These are phyloP conservation scores for Carduelis carduelis DNA, from an alignment of 2,797 vertebrate genomes.

Conservation along the genomic window DNA sequence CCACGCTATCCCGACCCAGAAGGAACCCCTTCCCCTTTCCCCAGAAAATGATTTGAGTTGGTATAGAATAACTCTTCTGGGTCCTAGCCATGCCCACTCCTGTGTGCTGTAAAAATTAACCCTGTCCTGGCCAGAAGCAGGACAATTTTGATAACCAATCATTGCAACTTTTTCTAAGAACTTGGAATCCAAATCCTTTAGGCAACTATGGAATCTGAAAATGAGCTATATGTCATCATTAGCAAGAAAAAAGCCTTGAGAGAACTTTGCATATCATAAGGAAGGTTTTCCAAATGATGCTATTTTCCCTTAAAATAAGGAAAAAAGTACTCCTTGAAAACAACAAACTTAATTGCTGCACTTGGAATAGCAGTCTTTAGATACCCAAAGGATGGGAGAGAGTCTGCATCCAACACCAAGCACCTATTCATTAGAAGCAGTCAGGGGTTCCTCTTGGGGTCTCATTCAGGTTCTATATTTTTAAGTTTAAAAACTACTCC, in stretches of 20 bases:
- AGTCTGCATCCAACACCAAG: background rate
- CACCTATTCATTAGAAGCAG: background rate
- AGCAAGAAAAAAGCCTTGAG: background rate
- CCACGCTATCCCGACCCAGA: rapidly evolving
- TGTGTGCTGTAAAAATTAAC: background rate
- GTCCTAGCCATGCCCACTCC: background rate
- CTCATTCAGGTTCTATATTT: background rate
- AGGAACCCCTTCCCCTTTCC: background rate
- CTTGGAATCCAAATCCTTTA: background rate
- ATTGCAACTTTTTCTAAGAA: background rate
- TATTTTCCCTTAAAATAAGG: background rate
- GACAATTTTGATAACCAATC: background rate
- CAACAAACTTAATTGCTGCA: background rate
- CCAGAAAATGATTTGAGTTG: background rate
- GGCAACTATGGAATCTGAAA: background rate
- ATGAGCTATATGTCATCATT: background rate
- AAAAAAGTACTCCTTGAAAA: background rate
- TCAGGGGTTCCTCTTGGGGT: background rate
- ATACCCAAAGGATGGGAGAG: background rate
- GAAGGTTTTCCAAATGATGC: background rate
- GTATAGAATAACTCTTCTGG: background rate
- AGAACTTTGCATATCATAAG: background rate
- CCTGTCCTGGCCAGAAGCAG: background rate
- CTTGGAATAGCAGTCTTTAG: background rate
- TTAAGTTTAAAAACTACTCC: background rate